phyloP scores from a whole-genome alignment of 1,140 invertebrate species.

The Neelides sp. region DNA sequence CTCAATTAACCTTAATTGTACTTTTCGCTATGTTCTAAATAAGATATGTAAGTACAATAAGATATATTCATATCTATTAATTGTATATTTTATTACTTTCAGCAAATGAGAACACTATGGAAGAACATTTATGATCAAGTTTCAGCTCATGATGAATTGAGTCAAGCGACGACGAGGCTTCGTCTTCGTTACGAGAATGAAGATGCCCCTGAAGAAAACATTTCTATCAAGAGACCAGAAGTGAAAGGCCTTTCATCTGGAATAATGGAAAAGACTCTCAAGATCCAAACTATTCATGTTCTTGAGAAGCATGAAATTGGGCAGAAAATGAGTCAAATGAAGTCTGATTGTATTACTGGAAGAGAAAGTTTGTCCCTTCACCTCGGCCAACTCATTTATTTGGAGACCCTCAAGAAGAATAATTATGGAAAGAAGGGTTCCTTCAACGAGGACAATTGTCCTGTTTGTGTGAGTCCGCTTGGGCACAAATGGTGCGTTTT shows the following conservation, averaged over 20 bases:
- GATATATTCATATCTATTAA: conserved; percentile 6
- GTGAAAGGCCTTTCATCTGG: conserved; percentile 29
- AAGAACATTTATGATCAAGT: conserved; percentile 45
- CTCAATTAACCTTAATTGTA: conserved; percentile 6
- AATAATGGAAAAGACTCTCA: conserved; percentile 34
- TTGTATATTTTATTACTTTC: conserved; percentile 3
- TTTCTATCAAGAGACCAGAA: conserved; percentile 28
- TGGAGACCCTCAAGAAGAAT: conserved; percentile 42
- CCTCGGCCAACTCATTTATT: conserved; percentile 42
- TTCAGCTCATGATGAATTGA: conserved; percentile 54
- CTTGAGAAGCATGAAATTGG: conserved; percentile 41
- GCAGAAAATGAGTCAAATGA: conserved; percentile 31
- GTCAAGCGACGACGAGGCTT: conserved; percentile 57
- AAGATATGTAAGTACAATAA: no score
- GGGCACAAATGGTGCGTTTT: conserved; percentile 52
- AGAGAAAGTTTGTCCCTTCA: conserved; percentile 37
- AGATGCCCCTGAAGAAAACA: conserved; percentile 33
- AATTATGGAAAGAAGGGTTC: conserved; percentile 33
- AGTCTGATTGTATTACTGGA: conserved; percentile 27
- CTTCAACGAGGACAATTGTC: conserved; percentile 51
- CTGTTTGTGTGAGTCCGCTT: conserved; percentile 50
- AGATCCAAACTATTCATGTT: conserved; percentile 35
- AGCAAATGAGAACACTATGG: conserved; percentile 46
- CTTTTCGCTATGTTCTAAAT: conserved; percentile 11
- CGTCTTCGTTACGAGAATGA: conserved; percentile 37